These are phyloP conservation scores for Trissolcus basalis DNA, from an alignment of 1,140 invertebrate genomes.

Conservation along the genomic window DNA sequence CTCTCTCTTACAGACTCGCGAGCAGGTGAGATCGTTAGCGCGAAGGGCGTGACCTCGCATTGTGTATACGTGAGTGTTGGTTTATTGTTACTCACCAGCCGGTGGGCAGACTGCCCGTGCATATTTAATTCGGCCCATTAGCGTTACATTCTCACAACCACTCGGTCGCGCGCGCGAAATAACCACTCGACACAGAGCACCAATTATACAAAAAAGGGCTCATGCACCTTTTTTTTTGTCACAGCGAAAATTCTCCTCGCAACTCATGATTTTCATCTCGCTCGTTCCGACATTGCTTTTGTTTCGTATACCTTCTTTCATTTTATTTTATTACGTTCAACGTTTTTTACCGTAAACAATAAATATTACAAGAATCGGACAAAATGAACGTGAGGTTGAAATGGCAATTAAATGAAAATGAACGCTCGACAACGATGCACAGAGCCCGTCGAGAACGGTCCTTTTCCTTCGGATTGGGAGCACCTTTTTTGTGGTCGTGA, in stretches of 20 bases:
- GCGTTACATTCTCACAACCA: constrained; percentile 36
- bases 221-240: background rate
- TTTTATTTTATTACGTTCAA: too few species aligned
- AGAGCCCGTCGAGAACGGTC: constrained; percentile 49
- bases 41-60: constrained; percentile 70
- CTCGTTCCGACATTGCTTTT: too few species aligned
- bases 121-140: constrained; percentile 72
- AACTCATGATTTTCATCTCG: too few species aligned
- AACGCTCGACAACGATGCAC: constrained; percentile 44
- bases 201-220: background rate
- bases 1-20: too few species aligned
- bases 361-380: too few species aligned
- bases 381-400: background rate
- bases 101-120: constrained; percentile 68
- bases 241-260: too few species aligned
- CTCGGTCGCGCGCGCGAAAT: constrained; percentile 26
- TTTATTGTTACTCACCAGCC: constrained; percentile 76
- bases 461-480: constrained; percentile 40
- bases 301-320: too few species aligned
- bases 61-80: constrained; percentile 72
- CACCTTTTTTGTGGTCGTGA: constrained; percentile 55
- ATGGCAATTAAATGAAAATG: constrained; percentile 46
- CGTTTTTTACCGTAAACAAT: too few species aligned
- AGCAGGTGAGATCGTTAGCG: constrained; percentile 73
- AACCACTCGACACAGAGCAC: constrained; percentile 6